Percentiles rank a stretch among this genome's conserved stretches.
These are phyloP conservation scores for Xylocopa sonorina DNA, from an alignment of 1,140 invertebrate species.

Conservation along the genomic window DNA sequence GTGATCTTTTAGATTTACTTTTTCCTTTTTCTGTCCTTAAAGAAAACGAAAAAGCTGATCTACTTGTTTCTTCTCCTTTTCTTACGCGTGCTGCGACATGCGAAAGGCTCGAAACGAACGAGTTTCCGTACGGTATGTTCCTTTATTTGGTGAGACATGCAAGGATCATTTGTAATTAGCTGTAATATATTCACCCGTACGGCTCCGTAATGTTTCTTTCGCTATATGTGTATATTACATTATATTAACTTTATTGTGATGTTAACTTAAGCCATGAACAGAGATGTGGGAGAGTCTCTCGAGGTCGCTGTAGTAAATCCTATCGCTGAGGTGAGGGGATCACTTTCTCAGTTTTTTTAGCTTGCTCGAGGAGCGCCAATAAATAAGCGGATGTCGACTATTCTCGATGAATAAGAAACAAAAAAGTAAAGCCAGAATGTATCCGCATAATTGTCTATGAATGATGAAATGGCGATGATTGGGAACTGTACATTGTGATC, in stretches of 20 bases:
- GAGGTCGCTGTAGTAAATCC: conserved; percentile 78
- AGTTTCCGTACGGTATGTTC: conserved; percentile 58
- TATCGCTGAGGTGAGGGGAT: conserved; percentile 74
- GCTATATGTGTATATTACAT: conserved; percentile 47
- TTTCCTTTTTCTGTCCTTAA: conserved; percentile 22
- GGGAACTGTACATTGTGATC: conserved; percentile 80
- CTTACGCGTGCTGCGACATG: conserved; percentile 21
- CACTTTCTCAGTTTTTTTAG: conserved; percentile 78
- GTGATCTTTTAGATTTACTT: conserved; percentile 56
- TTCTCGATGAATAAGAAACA: conserved; percentile 69
- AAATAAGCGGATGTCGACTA: conserved; percentile 53
- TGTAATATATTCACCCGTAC: conserved; percentile 68
- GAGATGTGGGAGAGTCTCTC: conserved; percentile 75
- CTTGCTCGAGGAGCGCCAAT: conserved; percentile 67
- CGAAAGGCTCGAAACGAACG: conserved; percentile 27
- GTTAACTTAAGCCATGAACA: conserved; percentile 79
- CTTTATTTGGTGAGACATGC: conserved; percentile 65
- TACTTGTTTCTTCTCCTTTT: conserved; percentile 27
- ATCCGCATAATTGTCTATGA: conserved; percentile 78
- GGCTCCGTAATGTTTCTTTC: conserved; percentile 75
- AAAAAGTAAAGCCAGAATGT: conserved; percentile 69
- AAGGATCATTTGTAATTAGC: conserved; percentile 67
- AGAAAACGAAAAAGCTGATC: conserved; percentile 11
- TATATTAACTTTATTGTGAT: conserved; percentile 79
- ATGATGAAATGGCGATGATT: conserved; percentile 72